Evolutionary conservation across 2,888 invertebrate genomes (phyloP), one percentile per base, ranked within the genome.

Genomic region (Stenotaenia linearis): DNA sequence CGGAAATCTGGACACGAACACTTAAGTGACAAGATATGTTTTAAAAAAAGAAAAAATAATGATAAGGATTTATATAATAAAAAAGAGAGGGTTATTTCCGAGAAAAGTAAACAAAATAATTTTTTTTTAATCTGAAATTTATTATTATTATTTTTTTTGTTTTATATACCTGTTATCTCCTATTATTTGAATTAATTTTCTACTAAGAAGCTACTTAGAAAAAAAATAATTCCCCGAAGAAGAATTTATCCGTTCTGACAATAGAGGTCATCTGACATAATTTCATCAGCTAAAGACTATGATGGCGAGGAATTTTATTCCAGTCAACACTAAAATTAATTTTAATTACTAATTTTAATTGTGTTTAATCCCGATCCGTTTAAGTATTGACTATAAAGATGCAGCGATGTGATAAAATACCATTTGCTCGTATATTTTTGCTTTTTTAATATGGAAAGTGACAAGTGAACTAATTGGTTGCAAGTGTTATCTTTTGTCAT

Each of bases 401-500:
- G 6, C 69, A n/a, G 15, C 2, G 25, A 69, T 69, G 28, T 15
- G 25, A 69, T 69, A 69, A 23, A 28, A 69, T 28, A 28, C 69
- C 69, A 69, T 69, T 69, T 69, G 69, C 25, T 69, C 69, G 28
- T 69, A 69, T 69, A 69, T n/a, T 50, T 50, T 7, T n/a, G 50
- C 7, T 21, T 50, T 18, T 18, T n/a, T 0, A 18, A 50, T 18
- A 18, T 1, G 7, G 50, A 50, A 69, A 69, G 25, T 69, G 28
- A 69, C 28, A 28, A 25, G 69, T 69, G 45, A 18, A 45, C 45
- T 45, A 45, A 45, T 45, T 45, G 45, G 18, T 9, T 50, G 69
- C 69, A 69, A 69, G 28, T 69, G 69, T 28, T 69, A 28, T 69
- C 69, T 69, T 69, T 69, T 69, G 69, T 69, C 69, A 50, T 50